Evolutionary conservation across 2,113 vertebrate genomes (phyloP).

Genomic region (Parus major): DNA sequence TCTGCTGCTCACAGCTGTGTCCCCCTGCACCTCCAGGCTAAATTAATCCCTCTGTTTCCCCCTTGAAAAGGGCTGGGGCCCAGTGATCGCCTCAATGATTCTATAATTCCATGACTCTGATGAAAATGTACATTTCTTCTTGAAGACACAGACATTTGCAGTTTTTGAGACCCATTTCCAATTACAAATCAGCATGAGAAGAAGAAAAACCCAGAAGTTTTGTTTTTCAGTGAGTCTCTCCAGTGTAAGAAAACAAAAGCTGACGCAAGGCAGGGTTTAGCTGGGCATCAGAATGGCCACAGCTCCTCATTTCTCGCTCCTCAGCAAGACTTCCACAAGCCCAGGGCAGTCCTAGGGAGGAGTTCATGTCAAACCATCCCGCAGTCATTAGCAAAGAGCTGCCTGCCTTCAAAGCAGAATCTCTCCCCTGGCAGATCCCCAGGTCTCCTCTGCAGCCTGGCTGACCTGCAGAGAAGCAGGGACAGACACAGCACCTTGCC

Average conservation of each 20-base stretch:
- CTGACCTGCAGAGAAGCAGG: background rate
- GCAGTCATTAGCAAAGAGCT: background rate
- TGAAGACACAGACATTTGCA: background rate
- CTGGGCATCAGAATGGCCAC: background rate
- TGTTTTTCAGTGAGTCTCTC: background rate
- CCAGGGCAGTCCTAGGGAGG: background rate
- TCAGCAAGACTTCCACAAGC: background rate
- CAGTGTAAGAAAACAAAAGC: background rate
- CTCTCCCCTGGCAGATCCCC: too few species aligned
- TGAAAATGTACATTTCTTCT: background rate
- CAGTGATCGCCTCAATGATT: accelerated
- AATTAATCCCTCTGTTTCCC: background rate
- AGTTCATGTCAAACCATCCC: background rate
- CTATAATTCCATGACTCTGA: background rate
- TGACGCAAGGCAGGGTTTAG: background rate
- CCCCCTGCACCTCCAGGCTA: background rate
- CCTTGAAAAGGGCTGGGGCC: background rate
- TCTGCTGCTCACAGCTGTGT: background rate
- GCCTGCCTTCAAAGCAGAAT: background rate
- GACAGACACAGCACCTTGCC: background rate
- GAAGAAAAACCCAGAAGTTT: background rate
- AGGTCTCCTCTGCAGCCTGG: background rate
- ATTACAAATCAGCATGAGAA: background rate
- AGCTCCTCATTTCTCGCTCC: background rate
- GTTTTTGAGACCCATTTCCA: background rate